Conservation (phyloP, 2,888 invertebrate genomes). For the Cistogaster globosa region DNA sequence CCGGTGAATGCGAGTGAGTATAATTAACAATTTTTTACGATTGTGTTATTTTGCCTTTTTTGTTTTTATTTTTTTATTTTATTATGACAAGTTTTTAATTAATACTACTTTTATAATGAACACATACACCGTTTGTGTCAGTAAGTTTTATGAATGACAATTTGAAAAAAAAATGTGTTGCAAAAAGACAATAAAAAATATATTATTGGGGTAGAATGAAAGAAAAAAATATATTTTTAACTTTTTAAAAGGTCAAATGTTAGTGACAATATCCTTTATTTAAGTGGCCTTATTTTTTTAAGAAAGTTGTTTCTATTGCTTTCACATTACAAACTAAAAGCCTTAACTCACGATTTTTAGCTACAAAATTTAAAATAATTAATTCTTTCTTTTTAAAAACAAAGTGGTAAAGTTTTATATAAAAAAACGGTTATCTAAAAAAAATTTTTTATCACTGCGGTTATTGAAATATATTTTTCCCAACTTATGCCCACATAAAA, state of each 20-base stretch:
- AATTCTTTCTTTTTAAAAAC: slow-evolving; percentile 21
- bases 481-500: too few relatives aligned
- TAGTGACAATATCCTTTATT: slow-evolving; percentile 36
- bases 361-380: slow-evolving; percentile 18
- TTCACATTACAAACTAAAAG: slow-evolving; percentile 7
- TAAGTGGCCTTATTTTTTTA: too few relatives aligned
- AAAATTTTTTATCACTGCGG: too few relatives aligned
- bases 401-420: not conserved
- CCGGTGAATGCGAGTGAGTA: slow-evolving; percentile 95
- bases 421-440: too few relatives aligned
- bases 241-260: slow-evolving; percentile 51
- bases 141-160: not conserved
- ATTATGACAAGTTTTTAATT: slow-evolving; percentile 26
- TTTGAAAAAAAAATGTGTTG: not conserved
- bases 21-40: not conserved
- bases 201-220: not conserved
- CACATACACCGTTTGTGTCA: slow-evolving; percentile 15
- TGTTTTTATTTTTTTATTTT: too few relatives aligned
- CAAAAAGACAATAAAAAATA: too few relatives aligned
- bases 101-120: slow-evolving; percentile 28
- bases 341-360: slow-evolving; percentile 34
- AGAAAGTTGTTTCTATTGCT: slow-evolving; percentile 59
- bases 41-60: too few relatives aligned
- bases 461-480: too few relatives aligned
- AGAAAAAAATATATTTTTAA: not conserved